Evolutionary conservation across 1,140 invertebrate genomes (phyloP), one percentile per base, ranked within the genome.

Genomic region (Spodoptera litura): DNA sequence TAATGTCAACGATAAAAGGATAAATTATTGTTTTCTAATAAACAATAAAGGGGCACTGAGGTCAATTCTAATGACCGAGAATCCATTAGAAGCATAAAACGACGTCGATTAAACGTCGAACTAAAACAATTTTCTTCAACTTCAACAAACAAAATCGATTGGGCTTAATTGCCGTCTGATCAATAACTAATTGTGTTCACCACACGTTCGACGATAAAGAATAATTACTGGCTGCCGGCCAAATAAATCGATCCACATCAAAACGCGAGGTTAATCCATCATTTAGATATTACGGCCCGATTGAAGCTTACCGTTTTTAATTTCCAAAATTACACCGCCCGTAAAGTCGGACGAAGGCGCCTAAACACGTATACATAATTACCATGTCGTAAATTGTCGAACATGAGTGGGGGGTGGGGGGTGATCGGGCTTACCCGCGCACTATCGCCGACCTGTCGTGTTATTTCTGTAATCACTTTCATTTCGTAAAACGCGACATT

Each of bases 111-210:
- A 93, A 92, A 91, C 87, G 85, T 87, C 84, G 83, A 91, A 92
- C 90, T 91, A 92, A 94, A 94, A 93, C 93, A 93, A 94, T 94
- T 94, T 92, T 89, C 91, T 91, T 87, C 89, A 92, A 93, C 88
- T 94, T 93, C 89, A 91, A 93, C 92, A 93, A 93, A 92, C 91
- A 94, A 89, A 93, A 93, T 91, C 91, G 91, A 93, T 93, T 93
- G 89, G 85, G 87, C 89, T 93, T 94, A 94, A 94, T 94, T 93
- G 93, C 87, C 83, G 88, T 77, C 87, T 93, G 93, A 94, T 94
- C 93, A 94, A 94, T 93, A 94, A 93, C 90, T 94, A 93, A 94
- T 94, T 93, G 91, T 93, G 88, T 91, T 92, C 88, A 89, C 91
- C 88, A 91, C 91, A 91, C 91, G 89, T 93, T 91, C 85, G 82